Base-by-base conservation (phyloP, 1,140 invertebrate species). In the Zelostemma sp. region DNA sequence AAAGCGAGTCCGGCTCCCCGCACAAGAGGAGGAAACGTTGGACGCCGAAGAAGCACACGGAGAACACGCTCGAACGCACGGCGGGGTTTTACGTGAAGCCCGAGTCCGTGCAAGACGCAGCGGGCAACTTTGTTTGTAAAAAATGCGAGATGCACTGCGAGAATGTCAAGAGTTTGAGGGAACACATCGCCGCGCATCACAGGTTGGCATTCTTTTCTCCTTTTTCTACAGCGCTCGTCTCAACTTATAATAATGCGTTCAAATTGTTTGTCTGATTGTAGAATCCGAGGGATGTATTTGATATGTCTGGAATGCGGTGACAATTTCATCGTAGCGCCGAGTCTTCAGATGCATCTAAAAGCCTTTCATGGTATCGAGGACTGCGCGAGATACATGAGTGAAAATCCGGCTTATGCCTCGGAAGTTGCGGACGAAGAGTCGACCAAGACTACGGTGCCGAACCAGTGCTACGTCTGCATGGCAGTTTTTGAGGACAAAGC, bases 251-350 rank as follows among this genome's bases (percentile, higher is more conserved):
- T 28, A 28, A 28, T 28, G 25, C 25, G 25, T 28, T 28, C 25
- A 28, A 28, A 28, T 28, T 28, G 3, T 28, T 28, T 8, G 25
- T 28, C 8, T 8, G 25, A 8, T 28, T 28, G 3, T 12, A 31
- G 58, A 38, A 74, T 74, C 40, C 87, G 85, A 16, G 88, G 86
- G 51, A 85, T 88, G 40, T 90, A 89, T 72, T 86, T 84, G 14
- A 73, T 91, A 53, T 92, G 90, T 72, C 80, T 90, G 74, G 90
- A 92, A 74, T 92, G 90, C 72, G 90, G 90, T 0, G 86, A 89
- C 59, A 90, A 89, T 77, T 91, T 91, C 74, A 88, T 89, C 11
- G 90, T 90, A 0, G 88, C 88, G 57, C 87, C 88, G 3, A 89
- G 89, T 40, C 85, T 92, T 51, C 85, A 87, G 5, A 91, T 88